Base-by-base conservation (phyloP, 2,888 invertebrate species). In the Apamea sordens region DNA sequence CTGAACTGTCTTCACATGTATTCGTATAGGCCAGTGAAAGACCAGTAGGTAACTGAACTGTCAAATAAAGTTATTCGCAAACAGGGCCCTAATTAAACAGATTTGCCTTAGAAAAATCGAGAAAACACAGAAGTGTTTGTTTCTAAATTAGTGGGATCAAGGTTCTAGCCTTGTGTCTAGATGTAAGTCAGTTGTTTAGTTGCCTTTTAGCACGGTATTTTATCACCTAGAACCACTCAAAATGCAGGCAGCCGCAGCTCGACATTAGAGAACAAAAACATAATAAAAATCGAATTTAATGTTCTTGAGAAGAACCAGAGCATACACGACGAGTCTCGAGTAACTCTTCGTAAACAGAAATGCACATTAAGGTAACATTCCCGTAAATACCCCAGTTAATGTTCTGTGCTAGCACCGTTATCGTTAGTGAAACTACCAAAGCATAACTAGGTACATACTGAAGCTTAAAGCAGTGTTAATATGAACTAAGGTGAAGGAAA, bases 381-480 rank as follows among this genome's bases (percentile, higher is more conserved):
- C 63, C 70, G 86, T 85, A 80, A 80, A 86, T 69, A 80, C 41
- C 41, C 44, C 15, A 80, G 67, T 86, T 85, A 83, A 85, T 80
- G 85, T 83, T 71, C 75, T 80, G 82, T 81, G 64, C 28, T 15
- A 68, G n/a, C 67, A 72, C 73, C 61, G 80, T 77, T 80, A 77
- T 56, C 59, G 32, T 73, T 74, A 69, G 50, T n/a, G 61, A 32
- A 59, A 28, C 77, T 75, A 77, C n/a, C 67, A 77, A 85, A 85
- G 77, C 81, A 85, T 77, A 73, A 76, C 73, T 67, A 53, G 10
- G 36, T 36, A n/a, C 21, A 32, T 70, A n/a, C 11, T 68, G 41
- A 24, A 65, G 61, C 53, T 73, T 71, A 11, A 69, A n/a, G 59
- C 50, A 24, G 69, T 61, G 18, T 65, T 80, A 44, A 44, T 28